Conservation (phyloP, 2,113 vertebrate genomes). For the Sander vitreus region DNA sequence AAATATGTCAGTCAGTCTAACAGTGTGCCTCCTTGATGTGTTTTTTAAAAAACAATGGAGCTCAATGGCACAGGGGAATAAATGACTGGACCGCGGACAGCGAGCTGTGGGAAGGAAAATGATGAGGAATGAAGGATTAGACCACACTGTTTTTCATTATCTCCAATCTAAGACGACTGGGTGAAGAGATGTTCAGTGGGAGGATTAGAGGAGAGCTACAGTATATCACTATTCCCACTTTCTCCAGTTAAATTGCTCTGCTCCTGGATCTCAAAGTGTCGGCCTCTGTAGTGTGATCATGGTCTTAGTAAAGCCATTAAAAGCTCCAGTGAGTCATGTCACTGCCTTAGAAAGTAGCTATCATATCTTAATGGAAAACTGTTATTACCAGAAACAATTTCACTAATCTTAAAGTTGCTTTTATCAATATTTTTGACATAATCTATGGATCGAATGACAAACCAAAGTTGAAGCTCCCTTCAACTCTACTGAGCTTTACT, state of each 20-base stretch:
- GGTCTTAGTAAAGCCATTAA: constrained; percentile 4
- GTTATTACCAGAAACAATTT: neutral
- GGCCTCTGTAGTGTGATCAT: constrained; percentile 8
- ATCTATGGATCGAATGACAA: neutral
- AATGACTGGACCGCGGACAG: constrained; percentile 19
- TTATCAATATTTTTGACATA: neutral
- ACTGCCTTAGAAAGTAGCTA: neutral
- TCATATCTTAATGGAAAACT: neutral
- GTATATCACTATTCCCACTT: constrained; percentile 14
- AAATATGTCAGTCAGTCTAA: neutral
- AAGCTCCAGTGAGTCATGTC: neutral
- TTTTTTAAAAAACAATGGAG: neutral
- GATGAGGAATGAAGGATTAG: constrained; percentile 43
- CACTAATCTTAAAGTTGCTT: neutral
- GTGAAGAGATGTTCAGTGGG: constrained; percentile 43
- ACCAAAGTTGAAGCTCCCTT: neutral
- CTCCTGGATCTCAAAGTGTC: constrained; percentile 17
- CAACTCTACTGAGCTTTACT: neutral
- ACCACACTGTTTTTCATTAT: constrained; percentile 47
- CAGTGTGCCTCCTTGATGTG: neutral
- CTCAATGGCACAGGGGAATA: neutral
- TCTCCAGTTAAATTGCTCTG: constrained; percentile 3
- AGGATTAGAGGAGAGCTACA: constrained; percentile 61
- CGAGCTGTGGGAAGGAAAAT: constrained; percentile 11
- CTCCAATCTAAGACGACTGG: constrained; percentile 49